These are phyloP conservation scores for Heterodera carotae DNA, from an alignment of 1,140 invertebrate species.

Conservation along the genomic window DNA sequence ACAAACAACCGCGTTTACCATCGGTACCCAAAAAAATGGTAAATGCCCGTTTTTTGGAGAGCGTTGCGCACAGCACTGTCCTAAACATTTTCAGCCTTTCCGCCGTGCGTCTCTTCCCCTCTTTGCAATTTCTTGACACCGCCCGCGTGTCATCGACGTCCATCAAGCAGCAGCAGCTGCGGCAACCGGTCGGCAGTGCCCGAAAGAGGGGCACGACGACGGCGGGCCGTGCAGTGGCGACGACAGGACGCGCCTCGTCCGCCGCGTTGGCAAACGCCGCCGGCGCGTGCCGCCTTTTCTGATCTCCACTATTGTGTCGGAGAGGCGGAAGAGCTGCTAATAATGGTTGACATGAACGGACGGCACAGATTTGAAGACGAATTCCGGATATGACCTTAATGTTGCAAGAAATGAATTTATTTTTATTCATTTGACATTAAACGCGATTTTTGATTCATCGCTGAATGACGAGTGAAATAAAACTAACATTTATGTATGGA, in stretches of 20 bases:
- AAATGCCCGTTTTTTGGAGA: not conserved
- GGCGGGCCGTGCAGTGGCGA: no score
- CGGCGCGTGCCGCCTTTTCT: not conserved
- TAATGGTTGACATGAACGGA: not conserved
- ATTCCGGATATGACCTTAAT: constrained; percentile 7
- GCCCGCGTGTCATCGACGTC: constrained; percentile 2
- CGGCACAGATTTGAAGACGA: constrained; percentile 7
- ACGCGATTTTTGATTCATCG: no score
- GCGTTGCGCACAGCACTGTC: no score
- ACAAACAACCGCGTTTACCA: no score
- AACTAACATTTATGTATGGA: no score
- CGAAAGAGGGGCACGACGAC: not conserved
- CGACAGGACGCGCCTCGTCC: not conserved
- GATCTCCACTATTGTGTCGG: not conserved
- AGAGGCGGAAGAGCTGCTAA: not conserved
- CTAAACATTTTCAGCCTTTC: constrained; percentile 15
- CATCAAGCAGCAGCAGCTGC: not conserved
- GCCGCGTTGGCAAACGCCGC: not conserved
- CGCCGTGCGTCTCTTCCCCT: constrained; percentile 32
- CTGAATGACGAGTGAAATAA: no score
- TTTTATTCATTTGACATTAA: not conserved
- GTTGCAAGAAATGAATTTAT: not conserved
- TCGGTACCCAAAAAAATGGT: no score
- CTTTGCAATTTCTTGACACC: constrained; percentile 36
- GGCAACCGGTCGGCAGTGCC: not conserved